Conservation (phyloP, 2,113 vertebrate species). For the Choloepus hoffmanni region DNA sequence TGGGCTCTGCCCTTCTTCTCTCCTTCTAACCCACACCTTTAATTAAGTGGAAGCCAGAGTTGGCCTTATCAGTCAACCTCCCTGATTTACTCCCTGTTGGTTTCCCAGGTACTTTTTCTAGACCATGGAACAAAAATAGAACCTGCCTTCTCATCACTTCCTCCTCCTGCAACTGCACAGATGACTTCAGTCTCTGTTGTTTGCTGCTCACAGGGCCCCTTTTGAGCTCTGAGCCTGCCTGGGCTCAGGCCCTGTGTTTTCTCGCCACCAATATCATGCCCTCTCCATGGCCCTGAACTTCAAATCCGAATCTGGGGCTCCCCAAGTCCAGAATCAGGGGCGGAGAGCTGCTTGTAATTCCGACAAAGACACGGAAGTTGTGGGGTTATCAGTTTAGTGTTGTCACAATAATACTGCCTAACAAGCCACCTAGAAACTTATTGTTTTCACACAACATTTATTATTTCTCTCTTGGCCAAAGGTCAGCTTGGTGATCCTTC, state of each 20-base stretch:
- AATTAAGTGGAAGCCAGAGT: not conserved
- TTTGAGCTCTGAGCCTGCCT: not conserved
- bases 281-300: not conserved
- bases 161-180: conserved; percentile 16
- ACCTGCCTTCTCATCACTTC: conserved; percentile 63
- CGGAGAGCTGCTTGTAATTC: not conserved
- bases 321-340: not conserved
- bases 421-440: not conserved
- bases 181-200: not conserved
- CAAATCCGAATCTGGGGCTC: not conserved
- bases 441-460: not conserved
- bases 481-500: not conserved
- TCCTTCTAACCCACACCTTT: not conserved
- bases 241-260: not conserved
- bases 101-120: conserved; percentile 57
- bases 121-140: conserved; percentile 70
- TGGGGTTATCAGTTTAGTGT: not conserved
- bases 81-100: not conserved
- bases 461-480: not conserved
- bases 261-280: not conserved
- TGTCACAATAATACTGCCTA: not conserved
- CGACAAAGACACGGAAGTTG: not conserved
- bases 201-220: not conserved
- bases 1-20: not conserved
- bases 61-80: not conserved